Evolutionary conservation across 92 coral and sea anemone species (phyloP).

Genomic region (Montipora capitata): DNA sequence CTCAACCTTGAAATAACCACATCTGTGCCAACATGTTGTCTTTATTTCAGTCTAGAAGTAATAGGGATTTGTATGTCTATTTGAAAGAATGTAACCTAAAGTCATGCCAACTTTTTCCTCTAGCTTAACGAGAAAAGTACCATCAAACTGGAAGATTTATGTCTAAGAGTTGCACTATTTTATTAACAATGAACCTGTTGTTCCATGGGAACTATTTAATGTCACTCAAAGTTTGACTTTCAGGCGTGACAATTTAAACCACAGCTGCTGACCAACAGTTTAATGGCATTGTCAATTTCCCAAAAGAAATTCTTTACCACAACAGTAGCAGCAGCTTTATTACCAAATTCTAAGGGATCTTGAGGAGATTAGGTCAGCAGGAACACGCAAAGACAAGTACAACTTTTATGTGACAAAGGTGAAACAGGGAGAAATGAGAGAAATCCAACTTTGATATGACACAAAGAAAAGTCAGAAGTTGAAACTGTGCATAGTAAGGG

Average conservation of each 20-base stretch:
- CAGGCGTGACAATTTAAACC: neutral
- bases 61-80: slow-evolving; percentile 2
- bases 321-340: too few species aligned
- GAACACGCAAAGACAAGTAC: too few species aligned
- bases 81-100: slow-evolving; percentile 5
- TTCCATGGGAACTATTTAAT: neutral
- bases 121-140: neutral
- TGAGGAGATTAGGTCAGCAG: too few species aligned
- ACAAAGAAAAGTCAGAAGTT: neutral
- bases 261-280: neutral
- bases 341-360: too few species aligned
- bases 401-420: too few species aligned
- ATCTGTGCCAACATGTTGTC: neutral
- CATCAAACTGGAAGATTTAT: neutral
- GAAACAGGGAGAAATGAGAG: neutral
- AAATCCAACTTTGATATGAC: neutral
- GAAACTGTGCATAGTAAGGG: neutral
- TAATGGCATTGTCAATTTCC: neutral
- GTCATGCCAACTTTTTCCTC: neutral
- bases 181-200: neutral
- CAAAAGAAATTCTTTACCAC: too few species aligned
- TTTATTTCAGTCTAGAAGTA: slow-evolving; percentile 4
- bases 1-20: neutral
- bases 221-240: neutral
- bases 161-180: neutral